phyloP scores from a whole-genome alignment of 2,797 vertebrate genomes.

The Coccyzus lansbergi region DNA sequence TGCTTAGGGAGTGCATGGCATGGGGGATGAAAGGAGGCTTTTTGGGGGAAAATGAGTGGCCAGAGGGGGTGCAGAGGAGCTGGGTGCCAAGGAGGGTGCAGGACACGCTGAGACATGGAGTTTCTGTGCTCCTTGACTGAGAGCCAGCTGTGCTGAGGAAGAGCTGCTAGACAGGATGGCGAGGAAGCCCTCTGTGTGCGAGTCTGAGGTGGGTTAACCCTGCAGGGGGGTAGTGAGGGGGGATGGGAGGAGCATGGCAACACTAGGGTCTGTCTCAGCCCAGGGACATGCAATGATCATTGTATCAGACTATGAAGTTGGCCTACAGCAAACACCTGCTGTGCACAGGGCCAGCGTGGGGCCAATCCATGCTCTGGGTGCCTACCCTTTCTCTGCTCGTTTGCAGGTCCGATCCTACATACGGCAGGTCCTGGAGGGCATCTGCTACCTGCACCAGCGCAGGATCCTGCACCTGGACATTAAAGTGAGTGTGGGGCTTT shows the following conservation, averaged over 20 bases:
- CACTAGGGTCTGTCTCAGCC: neutral
- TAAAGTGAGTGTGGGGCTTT: constrained; percentile 70
- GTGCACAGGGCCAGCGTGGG: rapidly evolving
- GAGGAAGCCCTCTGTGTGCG: constrained; percentile 86
- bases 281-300: rapidly evolving
- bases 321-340: neutral
- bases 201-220: constrained; percentile 88
- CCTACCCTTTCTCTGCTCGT: neutral
- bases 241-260: neutral
- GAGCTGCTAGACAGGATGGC: constrained; percentile 91
- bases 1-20: rapidly evolving
- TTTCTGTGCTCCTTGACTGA: constrained; percentile 79
- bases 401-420: constrained; percentile 82
- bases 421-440: constrained; percentile 89
- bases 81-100: neutral
- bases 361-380: rapidly evolving
- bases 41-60: neutral
- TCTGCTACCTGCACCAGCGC: constrained; percentile 62
- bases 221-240: neutral
- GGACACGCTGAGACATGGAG: rapidly evolving
- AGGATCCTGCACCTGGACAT: constrained; percentile 79
- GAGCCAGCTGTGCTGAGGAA: constrained; percentile 88
- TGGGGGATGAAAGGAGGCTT: neutral
- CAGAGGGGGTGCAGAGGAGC: rapidly evolving
- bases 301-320: neutral